Base-by-base conservation (phyloP, 2,888 invertebrate species). In the Lysandra coridon region DNA sequence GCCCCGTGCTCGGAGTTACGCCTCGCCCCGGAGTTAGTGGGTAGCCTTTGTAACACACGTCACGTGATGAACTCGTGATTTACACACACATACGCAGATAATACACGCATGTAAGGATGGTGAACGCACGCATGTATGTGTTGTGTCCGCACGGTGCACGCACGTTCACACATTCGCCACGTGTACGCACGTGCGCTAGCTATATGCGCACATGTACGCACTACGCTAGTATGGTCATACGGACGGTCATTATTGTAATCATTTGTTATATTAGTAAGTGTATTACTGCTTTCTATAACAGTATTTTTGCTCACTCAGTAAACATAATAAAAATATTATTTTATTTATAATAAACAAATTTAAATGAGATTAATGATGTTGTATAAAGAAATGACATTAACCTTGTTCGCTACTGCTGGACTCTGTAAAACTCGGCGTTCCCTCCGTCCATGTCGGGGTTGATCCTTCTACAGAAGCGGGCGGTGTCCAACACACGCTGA, bases 381-480 rank as follows among this genome's bases (percentile, higher is more conserved):
- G 1, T 23, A 30, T 64, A 64, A 33, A 12, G 17, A 33, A 69
- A 12, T 5, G 12, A 6, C 23, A 14, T 78, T 64, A 83, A 91
- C 97, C 97, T 95, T 97, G 97, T 93, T 98, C 98, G 94, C 98
- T 98, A 93, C 98, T 98, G 93, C 99, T 99, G 86, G 99, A 99
- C 92, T 99, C 98, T 64, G 99, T 99, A 94, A 98, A 99, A 90
- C 98, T 98, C 81, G 99, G 99, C 84, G 99, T 99, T 86, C 99
- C 99, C 95, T 99, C 99, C 77, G 99, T 99, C 98, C 99, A 99
- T 73, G 99, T 99, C n/a, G 99, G 99, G 64, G 99, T 99, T 7
- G 97, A 97, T 69, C 98, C 98, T 91, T 98, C 98, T 80, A 97
- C 97, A 75, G 97, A 97, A 77, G 97, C 96, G 1, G 98, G 98